These are phyloP conservation scores for Pholis gunnellus DNA, from an alignment of 2,113 vertebrate species.

Conservation along the genomic window DNA sequence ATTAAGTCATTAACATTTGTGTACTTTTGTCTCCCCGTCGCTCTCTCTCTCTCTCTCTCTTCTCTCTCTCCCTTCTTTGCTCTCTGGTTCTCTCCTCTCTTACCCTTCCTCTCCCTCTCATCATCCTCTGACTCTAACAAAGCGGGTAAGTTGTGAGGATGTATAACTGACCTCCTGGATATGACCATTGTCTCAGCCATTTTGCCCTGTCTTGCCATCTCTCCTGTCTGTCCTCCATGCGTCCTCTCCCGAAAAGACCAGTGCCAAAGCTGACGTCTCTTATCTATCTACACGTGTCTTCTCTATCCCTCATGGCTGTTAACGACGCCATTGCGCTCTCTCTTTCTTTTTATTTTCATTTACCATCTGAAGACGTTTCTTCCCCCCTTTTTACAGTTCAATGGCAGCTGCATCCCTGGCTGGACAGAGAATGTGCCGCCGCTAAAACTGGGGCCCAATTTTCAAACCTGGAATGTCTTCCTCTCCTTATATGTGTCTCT, in stretches of 20 bases:
- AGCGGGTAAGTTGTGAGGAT: conserved; percentile 92
- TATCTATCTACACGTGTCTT: conserved; percentile 17
- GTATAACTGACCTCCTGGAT: conserved; percentile 87
- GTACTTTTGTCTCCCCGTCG: conserved; percentile 95
- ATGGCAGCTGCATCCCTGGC: conserved; percentile 80
- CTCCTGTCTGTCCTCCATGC: conserved; percentile 66
- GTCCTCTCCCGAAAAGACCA: conserved; percentile 58
- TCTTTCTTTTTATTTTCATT: conserved; percentile 57
- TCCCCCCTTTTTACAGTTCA: conserved; percentile 77
- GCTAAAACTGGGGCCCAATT: conserved; percentile 63
- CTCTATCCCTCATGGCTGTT: conserved; percentile 65
- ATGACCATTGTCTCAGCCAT: conserved; percentile 86
- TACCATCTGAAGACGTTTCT: conserved; percentile 67
- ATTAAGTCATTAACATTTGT: conserved; percentile 91
- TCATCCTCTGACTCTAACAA: conserved; percentile 90
- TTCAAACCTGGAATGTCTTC: conserved; percentile 74
- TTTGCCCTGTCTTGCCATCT: conserved; percentile 74
- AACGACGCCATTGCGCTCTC: conserved; percentile 56
- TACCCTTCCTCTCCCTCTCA: conserved; percentile 73
- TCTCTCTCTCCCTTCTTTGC: conserved; percentile 83
- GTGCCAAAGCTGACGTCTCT: conserved; percentile 73
- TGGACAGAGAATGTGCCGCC: conserved; percentile 78
- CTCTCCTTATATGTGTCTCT: conserved; percentile 74
- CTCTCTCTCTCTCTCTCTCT: conserved; percentile 83
- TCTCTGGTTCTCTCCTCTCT: conserved; percentile 87